phyloP scores from a whole-genome alignment of 2,797 vertebrate species.

The Phrynocephalus guinanensis region DNA sequence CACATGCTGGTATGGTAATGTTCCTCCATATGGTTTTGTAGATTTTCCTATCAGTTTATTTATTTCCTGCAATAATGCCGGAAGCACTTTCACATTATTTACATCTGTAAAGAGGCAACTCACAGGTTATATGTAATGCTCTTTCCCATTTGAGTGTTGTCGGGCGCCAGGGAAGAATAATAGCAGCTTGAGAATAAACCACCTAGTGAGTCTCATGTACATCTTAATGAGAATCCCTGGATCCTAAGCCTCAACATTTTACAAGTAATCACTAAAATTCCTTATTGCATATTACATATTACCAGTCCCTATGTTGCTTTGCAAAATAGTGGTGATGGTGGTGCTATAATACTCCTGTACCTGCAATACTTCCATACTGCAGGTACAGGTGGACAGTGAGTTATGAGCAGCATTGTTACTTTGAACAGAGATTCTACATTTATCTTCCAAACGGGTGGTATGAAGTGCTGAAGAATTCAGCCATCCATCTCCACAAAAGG shows the following conservation, averaged over 20 bases:
- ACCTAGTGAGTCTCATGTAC: background rate
- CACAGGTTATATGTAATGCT: background rate
- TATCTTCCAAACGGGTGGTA: constrained; percentile 23
- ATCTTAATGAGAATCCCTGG: no score
- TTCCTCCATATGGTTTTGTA: background rate
- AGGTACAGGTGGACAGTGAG: no score
- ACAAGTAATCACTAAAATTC: no score
- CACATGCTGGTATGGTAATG: background rate
- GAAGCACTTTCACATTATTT: background rate
- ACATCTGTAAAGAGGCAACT: background rate
- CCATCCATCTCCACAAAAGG: no score
- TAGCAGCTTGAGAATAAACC: background rate
- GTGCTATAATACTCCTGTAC: no score
- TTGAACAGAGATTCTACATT: background rate
- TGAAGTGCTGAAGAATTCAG: constrained; percentile 31
- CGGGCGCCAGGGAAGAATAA: background rate
- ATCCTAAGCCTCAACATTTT: no score
- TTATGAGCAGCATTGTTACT: no score
- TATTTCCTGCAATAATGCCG: background rate
- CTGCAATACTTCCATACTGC: no score
- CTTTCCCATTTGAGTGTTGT: background rate
- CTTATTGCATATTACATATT: no score
- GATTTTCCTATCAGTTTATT: background rate
- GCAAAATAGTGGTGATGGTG: no score
- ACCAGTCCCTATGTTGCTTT: no score